Evolutionary conservation across 1,140 invertebrate genomes (phyloP), one percentile per base, ranked within the genome.

Genomic region (Gonioctena quinquepunctata): DNA sequence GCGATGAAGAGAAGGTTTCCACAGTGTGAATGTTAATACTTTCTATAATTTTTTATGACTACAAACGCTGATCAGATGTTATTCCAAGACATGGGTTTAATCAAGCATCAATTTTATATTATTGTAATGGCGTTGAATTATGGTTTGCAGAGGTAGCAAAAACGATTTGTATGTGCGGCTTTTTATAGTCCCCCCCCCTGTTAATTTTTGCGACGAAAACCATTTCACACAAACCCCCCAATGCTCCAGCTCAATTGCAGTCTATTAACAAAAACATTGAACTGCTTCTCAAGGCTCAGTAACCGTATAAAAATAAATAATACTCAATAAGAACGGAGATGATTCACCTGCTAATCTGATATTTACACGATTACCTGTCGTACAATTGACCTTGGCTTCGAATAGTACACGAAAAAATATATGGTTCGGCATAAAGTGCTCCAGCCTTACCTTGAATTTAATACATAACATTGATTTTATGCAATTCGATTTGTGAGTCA

Each of bases 401-500:
- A n/a, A 42, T 3, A 42, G 33, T 42, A 42, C 33, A n/a, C 33
- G 33, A 42, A 42, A 42, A n/a, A 42, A 42, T 42, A 42, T 42
- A 42, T 42, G 33, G 33, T 11, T 13, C 16, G 33, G 13, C 33
- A 42, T 42, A 4, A n/a, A n/a, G n/a, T n/a, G n/a, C n/a, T n/a
- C n/a, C n/a, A n/a, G 33, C 33, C 13, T 22, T 18, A 23, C 52
- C 52, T 54, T 54, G 52, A 54, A 54, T 54, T 54, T 13, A 23
- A 54, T 54, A 54, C 52, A 22, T 54, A 54, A 23, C 52, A 54
- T 22, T 54, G 52, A 54, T 54, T 54, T 54, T 18, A 54, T 54
- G 52, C 22, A 16, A 54, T 54, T 54, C 19, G 18, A 42, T 42
- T 42, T 42, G 33, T 42, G 33, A 42, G 33, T 42, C 33, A 42